These are phyloP conservation scores for Mesopsocus fuscifrons DNA, from an alignment of 2,888 invertebrate species.

Conservation along the genomic window DNA sequence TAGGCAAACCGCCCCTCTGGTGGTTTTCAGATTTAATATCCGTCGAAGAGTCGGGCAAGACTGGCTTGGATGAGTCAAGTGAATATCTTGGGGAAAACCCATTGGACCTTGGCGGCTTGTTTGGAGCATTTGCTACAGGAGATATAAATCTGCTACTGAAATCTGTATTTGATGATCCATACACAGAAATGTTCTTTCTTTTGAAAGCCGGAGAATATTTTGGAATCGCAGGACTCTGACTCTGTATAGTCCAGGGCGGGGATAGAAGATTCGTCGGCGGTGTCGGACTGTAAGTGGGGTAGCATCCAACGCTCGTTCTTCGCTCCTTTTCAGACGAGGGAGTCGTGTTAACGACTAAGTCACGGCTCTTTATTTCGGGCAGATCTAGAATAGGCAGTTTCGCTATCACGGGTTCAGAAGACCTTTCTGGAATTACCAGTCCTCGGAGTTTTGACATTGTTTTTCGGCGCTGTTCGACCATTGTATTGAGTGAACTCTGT, in stretches of 20 bases:
- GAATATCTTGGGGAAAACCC: constrained; percentile 21
- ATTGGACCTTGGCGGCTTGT: constrained; percentile 16
- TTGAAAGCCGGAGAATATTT: constrained; percentile 72
- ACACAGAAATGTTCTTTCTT: constrained; percentile 49
- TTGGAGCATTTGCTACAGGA: background rate
- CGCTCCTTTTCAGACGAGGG: constrained; percentile 22
- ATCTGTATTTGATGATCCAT: constrained; percentile 20
- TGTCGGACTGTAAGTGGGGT: constrained; percentile 5
- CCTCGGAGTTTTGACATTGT: constrained; percentile 71
- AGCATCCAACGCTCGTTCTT: constrained; percentile 13
- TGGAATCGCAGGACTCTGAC: constrained; percentile 32
- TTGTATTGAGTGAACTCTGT: constrained; percentile 46
- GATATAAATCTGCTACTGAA: background rate
- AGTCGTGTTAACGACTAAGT: constrained; percentile 31
- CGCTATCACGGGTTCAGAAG: constrained; percentile 25
- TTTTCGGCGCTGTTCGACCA: constrained; percentile 63
- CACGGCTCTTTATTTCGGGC: constrained; percentile 64
- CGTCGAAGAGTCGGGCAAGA: constrained; percentile 22
- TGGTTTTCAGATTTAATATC: constrained; percentile 22
- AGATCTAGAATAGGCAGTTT: constrained; percentile 46
- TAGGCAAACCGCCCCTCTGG: background rate
- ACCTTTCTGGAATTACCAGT: constrained; percentile 67
- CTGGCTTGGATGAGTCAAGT: constrained; percentile 6
- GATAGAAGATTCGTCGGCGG: constrained; percentile 2
- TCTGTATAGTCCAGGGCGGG: constrained; percentile 20